These are phyloP conservation scores for Cnemophilus loriae DNA, from an alignment of 2,113 vertebrate species.

Conservation along the genomic window DNA sequence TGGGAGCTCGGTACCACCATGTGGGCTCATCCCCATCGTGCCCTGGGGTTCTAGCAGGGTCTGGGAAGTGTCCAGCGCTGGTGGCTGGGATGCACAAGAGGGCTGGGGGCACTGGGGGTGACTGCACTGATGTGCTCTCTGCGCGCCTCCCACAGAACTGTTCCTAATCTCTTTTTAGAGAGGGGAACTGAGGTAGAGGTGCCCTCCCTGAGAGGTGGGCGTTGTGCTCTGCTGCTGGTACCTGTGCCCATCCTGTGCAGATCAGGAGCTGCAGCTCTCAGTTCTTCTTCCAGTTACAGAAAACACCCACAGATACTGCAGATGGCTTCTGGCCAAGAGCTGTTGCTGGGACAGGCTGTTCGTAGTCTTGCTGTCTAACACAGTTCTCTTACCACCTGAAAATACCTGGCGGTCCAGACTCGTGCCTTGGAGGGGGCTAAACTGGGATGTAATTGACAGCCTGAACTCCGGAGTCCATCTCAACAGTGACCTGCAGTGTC, in stretches of 20 bases:
- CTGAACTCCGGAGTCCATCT: background rate
- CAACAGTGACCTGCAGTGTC: constrained; percentile 27
- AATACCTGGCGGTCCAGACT: background rate
- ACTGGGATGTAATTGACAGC: background rate
- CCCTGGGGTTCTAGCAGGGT: background rate
- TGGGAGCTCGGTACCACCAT: fast-evolving
- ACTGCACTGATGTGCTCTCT: fast-evolving
- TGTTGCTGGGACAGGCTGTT: background rate
- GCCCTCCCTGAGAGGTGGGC: background rate
- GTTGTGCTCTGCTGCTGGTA: background rate
- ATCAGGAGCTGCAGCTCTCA: background rate
- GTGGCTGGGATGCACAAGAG: fast-evolving
- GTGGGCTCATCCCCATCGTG: background rate
- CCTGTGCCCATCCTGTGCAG: background rate
- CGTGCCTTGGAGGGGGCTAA: background rate
- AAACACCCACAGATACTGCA: background rate
- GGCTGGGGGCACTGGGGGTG: background rate
- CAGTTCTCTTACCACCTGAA: background rate
- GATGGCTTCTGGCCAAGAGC: background rate
- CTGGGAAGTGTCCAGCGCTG: background rate
- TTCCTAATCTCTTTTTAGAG: background rate
- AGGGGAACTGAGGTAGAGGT: background rate
- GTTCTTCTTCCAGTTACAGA: background rate
- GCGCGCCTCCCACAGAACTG: background rate
- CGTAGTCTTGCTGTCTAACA: background rate